These are phyloP conservation scores for Rhombomys opimus DNA, from an alignment of 2,113 vertebrate species.

Conservation along the genomic window DNA sequence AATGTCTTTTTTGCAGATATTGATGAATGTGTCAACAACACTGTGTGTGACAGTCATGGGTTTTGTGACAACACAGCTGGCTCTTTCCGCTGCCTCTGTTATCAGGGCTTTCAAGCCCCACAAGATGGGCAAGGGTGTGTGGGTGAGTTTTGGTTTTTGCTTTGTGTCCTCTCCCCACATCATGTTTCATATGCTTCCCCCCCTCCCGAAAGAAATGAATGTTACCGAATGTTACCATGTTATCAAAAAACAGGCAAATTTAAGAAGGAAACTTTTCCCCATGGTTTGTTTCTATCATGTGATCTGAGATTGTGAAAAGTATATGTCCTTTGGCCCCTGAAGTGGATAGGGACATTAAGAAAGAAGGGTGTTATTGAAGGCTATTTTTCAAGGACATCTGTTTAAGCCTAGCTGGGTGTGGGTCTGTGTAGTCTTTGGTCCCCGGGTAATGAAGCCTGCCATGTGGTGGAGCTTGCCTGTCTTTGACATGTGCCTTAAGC, in stretches of 20 bases:
- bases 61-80: slow-evolving; percentile 96
- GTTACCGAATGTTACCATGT: background rate
- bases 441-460: slow-evolving; percentile 73
- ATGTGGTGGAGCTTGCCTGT: slow-evolving; percentile 44
- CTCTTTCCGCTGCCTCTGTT: slow-evolving; percentile 95
- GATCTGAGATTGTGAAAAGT: background rate
- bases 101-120: slow-evolving; percentile 94
- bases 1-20: slow-evolving; percentile 90
- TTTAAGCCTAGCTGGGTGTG: slow-evolving; percentile 67
- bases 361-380: slow-evolving; percentile 55
- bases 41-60: slow-evolving; percentile 91
- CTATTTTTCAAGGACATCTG: slow-evolving; percentile 72
- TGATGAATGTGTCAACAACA: slow-evolving; percentile 94
- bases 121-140: slow-evolving; percentile 92
- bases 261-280: background rate
- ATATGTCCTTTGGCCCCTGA: background rate
- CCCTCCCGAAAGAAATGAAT: background rate
- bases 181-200: background rate
- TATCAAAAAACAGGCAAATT: background rate
- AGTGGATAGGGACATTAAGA: slow-evolving; percentile 34
- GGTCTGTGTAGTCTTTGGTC: slow-evolving; percentile 40
- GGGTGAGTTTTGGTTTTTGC: slow-evolving; percentile 88
- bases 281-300: background rate
- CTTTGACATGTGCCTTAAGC: slow-evolving; percentile 43
- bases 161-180: background rate